phyloP scores from a whole-genome alignment of 2,888 invertebrate species.

The Orthosia incerta region DNA sequence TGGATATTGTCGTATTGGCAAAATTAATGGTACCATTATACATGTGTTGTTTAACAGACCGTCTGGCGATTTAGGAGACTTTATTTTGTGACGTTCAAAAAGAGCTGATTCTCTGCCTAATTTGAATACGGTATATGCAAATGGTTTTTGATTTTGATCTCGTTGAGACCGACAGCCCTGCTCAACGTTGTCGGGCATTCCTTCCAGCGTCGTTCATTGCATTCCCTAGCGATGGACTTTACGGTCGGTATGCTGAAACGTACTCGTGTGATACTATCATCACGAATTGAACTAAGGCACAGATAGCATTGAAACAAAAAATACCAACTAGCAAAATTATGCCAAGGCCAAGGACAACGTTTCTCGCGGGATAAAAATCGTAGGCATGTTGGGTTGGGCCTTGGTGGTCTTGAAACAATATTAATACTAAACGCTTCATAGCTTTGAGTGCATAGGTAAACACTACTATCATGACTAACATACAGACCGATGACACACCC shows the following conservation, averaged over 20 bases:
- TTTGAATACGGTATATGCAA: no score
- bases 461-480: background rate
- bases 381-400: background rate
- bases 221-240: slow-evolving; percentile 38
- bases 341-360: no score
- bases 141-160: background rate
- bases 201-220: slow-evolving; percentile 48
- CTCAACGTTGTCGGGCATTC: slow-evolving; percentile 25
- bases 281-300: slow-evolving; percentile 4
- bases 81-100: no score
- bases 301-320: background rate
- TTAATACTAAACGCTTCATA: background rate
- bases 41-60: no score
- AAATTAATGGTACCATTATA: no score
- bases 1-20: no score
- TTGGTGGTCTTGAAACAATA: background rate
- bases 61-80: no score
- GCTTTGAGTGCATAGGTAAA: background rate
- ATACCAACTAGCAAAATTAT: no score
- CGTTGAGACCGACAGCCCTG: slow-evolving; percentile 43
- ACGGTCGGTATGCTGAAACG: slow-evolving; percentile 28
- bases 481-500: background rate
- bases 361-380: no score
- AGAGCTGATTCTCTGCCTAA: no score
- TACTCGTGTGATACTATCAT: slow-evolving; percentile 25